Percentiles rank a stretch among this genome's conserved stretches.
Conservation (phyloP, 2,113 vertebrate species). For the Mormyrus lacerda region DNA sequence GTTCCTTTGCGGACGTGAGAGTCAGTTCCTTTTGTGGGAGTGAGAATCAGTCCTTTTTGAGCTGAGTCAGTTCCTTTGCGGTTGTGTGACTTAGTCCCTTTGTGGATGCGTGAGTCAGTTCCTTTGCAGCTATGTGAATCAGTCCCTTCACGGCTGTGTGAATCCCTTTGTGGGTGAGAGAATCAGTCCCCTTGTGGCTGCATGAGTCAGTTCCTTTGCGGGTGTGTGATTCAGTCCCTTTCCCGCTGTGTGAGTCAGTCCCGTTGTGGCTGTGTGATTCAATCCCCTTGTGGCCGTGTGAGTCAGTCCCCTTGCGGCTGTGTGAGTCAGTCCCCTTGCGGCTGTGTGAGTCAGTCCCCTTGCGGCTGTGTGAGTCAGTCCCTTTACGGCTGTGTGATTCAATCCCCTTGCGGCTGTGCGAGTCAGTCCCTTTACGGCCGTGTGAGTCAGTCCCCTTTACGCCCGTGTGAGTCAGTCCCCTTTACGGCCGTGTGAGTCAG, state of each 20-base stretch:
- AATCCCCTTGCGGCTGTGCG: neutral
- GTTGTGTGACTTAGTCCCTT: too few relatives aligned
- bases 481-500: too few relatives aligned
- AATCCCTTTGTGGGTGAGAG: neutral
- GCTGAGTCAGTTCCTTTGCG: neutral
- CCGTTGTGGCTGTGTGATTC: too few relatives aligned
- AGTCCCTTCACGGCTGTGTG: neutral
- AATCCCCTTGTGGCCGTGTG: too few relatives aligned
- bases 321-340: too few relatives aligned
- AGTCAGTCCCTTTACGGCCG: neutral
- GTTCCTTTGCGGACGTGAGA: too few relatives aligned
- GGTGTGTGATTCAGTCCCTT: too few relatives aligned
- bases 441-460: neutral
- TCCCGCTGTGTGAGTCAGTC: too few relatives aligned
- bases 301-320: too few relatives aligned
- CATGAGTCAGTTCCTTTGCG: neutral
- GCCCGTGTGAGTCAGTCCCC: neutral
- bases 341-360: neutral
- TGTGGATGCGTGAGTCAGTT: neutral
- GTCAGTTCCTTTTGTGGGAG: neutral
- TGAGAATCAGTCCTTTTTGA: neutral
- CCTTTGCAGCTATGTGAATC: neutral
- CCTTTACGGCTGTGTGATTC: neutral
- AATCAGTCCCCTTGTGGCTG: neutral
- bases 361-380: neutral